A percentile compares a stretch with the other conserved stretches of the same genome.
These are phyloP conservation scores for Steatornis caripensis DNA, from an alignment of 2,113 vertebrate genomes.

Conservation along the genomic window DNA sequence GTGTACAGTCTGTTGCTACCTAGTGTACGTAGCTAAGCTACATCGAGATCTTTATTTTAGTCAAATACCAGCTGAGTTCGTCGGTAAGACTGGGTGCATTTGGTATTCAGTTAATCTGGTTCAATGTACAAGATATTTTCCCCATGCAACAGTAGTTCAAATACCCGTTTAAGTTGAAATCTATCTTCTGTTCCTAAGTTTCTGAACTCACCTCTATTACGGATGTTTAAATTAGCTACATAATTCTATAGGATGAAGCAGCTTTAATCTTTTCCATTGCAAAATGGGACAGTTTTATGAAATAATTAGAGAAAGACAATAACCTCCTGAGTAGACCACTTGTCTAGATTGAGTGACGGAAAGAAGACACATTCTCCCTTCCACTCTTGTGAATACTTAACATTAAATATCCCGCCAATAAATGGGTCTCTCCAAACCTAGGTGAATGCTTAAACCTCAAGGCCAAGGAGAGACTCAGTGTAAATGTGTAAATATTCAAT, in stretches of 20 bases:
- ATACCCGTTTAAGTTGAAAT: neutral
- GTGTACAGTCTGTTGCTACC: conserved; percentile 31
- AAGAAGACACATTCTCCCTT: neutral
- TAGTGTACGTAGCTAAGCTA: neutral
- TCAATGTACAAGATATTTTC: neutral
- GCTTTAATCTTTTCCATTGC: neutral
- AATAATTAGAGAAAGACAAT: neutral
- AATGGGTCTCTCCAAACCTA: neutral
- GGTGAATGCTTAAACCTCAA: neutral
- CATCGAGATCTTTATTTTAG: neutral
- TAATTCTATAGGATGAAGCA: neutral
- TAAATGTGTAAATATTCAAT: neutral
- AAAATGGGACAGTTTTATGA: neutral
- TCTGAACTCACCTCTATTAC: neutral
- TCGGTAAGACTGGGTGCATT: neutral
- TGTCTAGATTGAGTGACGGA: neutral
- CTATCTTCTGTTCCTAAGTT: neutral
- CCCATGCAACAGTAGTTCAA: neutral
- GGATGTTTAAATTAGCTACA: neutral
- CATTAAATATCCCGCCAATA: neutral
- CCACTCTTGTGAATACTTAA: neutral
- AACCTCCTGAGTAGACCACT: neutral
- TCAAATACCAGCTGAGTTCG: neutral
- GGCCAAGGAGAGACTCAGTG: neutral
- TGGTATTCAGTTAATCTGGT: neutral